Percentiles rank a stretch among this genome's conserved stretches.
These are phyloP conservation scores for Protonibea diacanthus DNA, from an alignment of 2,797 vertebrate genomes.

Conservation along the genomic window DNA sequence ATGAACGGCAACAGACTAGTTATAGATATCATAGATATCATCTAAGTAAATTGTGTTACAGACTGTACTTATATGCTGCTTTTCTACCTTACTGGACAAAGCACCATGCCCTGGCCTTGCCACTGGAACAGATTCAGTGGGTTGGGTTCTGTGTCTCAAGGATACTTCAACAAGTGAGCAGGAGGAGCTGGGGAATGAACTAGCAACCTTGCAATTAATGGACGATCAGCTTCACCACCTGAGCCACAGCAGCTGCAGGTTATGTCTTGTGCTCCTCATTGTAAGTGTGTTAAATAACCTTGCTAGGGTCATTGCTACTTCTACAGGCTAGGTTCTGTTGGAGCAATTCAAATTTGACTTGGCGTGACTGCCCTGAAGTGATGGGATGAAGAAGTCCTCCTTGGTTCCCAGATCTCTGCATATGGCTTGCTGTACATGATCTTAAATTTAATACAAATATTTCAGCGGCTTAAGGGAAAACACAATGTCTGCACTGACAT, in stretches of 20 bases:
- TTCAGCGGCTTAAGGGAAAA: conserved; percentile 22
- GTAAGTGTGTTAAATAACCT: conserved; percentile 24
- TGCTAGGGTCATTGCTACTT: neutral
- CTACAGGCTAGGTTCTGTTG: neutral
- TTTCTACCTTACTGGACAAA: neutral
- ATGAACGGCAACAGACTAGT: neutral
- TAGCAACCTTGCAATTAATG: conserved; percentile 10
- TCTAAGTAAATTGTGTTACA: neutral
- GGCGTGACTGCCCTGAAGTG: conserved; percentile 7
- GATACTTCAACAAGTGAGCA: neutral
- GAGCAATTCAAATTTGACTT: conserved; percentile 14
- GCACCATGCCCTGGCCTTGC: neutral
- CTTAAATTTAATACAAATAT: conserved; percentile 7
- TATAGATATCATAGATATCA: neutral
- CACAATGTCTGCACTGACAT: conserved; percentile 2
- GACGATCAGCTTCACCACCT: neutral
- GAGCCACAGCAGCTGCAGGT: neutral
- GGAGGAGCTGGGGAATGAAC: neutral
- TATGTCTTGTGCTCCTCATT: neutral
- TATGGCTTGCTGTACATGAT: conserved; percentile 1
- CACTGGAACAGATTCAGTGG: neutral
- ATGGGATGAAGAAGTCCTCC: neutral
- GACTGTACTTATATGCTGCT: neutral
- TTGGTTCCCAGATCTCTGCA: conserved; percentile 15
- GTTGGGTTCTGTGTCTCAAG: conserved; percentile 1